phyloP scores from a whole-genome alignment of 2,888 invertebrate species.

The Neoascia interrupta region DNA sequence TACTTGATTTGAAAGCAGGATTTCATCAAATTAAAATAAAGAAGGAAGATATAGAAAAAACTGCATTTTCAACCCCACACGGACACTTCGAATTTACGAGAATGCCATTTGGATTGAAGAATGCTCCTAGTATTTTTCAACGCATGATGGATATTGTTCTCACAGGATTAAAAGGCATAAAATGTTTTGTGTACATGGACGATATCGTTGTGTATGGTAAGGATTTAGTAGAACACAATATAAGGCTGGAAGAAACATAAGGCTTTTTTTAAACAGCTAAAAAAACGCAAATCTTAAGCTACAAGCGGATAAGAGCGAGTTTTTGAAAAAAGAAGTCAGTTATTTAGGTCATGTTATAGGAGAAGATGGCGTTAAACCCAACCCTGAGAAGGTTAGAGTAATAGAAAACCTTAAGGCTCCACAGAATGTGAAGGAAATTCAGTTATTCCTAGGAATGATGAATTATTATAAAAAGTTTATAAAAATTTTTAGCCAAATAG shows the following conservation, averaged over 20 bases:
- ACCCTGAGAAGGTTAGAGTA: background rate
- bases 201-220: background rate
- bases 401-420: background rate
- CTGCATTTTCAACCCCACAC: background rate
- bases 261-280: background rate
- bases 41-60: background rate
- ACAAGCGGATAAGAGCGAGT: background rate
- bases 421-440: too few relatives aligned
- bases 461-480: too few relatives aligned
- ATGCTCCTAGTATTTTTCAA: background rate
- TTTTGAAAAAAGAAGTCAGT: background rate
- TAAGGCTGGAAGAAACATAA: background rate
- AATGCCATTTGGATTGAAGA: constrained; percentile 7
- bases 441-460: too few relatives aligned
- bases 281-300: background rate
- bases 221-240: background rate
- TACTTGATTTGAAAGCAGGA: background rate
- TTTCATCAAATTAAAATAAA: background rate
- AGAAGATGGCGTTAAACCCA: background rate
- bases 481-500: background rate
- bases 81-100: background rate
- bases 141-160: background rate
- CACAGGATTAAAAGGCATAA: background rate
- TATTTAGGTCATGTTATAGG: background rate
- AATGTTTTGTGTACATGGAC: background rate